Base-by-base conservation (phyloP, 2,888 invertebrate species). In the Lamellibrachia columna region DNA sequence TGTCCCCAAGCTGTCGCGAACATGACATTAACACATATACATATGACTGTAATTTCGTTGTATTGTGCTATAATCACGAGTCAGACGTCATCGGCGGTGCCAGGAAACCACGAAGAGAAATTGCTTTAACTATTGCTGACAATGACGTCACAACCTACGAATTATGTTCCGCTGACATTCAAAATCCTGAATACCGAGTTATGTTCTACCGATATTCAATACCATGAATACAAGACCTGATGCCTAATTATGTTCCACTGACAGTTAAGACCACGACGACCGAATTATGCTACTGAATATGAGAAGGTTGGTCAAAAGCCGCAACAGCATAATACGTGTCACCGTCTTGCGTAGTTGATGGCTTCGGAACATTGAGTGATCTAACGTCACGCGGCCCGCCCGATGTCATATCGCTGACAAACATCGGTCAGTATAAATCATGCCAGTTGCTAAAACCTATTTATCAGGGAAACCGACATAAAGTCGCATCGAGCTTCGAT, bases 111-210 rank as follows among this genome's bases (percentile, higher is more conserved):
- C 15, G 6, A n/a, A 75, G 75, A 75, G 75, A 75, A 6, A 75
- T n/a, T 6, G 75, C 75, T 75, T 22, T 22, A 75, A 22, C 75
- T 15, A 75, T 75, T 22, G 75, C 75, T 22, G 75, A 75, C 75
- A 75, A 75, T 22, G 75, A 75, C 75, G 75, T 75, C 75, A 75
- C 15, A 11, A n/a, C 75, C 75, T 15, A 75, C 75, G 75, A 75
- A n/a, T 75, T 75, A 75, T 22, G 75, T 75, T 75, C 75, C 75
- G n/a, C n/a, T 75, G 75, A 75, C 75, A 75, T 75, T 75, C 75
- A 75, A 75, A n/a, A 75, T n/a, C 75, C 15, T 75, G 75, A 11
- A 75, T 75, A 75, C 75, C 22, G 75, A 75, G 75, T 22, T 15
- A 11, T 75, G 75, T 22, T 75, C 75, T n/a, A n/a, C 75, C n/a